phyloP scores from a whole-genome alignment of 2,797 vertebrate genomes.

The Eremophila alpestris region DNA sequence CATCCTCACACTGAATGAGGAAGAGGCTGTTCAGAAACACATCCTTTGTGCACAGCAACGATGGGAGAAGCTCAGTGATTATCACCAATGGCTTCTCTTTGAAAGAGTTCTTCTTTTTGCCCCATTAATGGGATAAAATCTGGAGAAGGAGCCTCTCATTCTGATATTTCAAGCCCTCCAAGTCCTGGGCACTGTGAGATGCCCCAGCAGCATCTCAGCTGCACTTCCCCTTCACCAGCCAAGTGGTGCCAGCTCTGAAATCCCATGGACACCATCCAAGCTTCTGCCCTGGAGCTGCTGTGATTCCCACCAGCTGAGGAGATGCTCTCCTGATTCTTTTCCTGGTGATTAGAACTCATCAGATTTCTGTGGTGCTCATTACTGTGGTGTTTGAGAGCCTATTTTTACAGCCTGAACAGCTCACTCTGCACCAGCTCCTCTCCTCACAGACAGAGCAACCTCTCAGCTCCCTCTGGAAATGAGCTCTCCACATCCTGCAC shows the following conservation, averaged over 20 bases:
- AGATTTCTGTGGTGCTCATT: constrained; percentile 40
- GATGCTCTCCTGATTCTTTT: constrained; percentile 5
- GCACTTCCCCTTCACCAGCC: not conserved
- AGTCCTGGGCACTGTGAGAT: not conserved
- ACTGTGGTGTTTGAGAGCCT: not conserved
- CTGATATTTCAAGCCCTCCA: not conserved
- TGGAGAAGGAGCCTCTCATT: not conserved
- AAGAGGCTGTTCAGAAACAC: not conserved
- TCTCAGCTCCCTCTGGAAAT: not conserved
- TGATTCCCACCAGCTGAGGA: not conserved
- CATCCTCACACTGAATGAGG: not conserved
- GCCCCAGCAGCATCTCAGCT: not conserved
- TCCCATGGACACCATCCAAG: not conserved
- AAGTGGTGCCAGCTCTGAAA: not conserved
- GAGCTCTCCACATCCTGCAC: not conserved
- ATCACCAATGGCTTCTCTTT: not conserved
- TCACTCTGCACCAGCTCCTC: not conserved
- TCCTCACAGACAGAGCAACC: not conserved
- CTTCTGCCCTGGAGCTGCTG: not conserved
- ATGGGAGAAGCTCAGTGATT: not conserved
- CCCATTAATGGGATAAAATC: not conserved
- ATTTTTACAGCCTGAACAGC: constrained; percentile 9
- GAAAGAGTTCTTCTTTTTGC: not conserved
- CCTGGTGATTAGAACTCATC: constrained; percentile 39
- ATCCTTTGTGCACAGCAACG: not conserved